Percentiles rank a stretch among this genome's conserved stretches.
phyloP scores from a whole-genome alignment of 2,113 vertebrate genomes.

The Oncorhynchus gorbuscha region DNA sequence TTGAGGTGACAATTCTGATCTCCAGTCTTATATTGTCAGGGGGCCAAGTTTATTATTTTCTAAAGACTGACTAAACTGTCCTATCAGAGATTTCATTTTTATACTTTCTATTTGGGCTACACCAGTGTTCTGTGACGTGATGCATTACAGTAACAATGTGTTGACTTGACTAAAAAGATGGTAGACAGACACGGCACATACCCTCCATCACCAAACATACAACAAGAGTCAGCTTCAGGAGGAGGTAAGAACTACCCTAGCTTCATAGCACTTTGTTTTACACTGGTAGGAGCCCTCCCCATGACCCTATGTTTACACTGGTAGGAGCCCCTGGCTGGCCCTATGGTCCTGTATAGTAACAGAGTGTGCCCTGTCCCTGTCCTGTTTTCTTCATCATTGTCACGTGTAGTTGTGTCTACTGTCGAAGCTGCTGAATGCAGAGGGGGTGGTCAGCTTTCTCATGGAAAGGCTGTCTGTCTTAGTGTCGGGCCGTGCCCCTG shows the following conservation, averaged over 20 bases:
- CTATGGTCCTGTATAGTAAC: conserved; percentile 40
- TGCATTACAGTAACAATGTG: conserved; percentile 58
- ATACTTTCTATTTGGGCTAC: too few species aligned
- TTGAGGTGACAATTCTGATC: not conserved
- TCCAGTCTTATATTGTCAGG: not conserved
- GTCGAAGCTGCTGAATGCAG: conserved; percentile 93
- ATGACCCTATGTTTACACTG: conserved; percentile 14
- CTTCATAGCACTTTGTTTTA: conserved; percentile 62
- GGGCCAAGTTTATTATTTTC: not conserved
- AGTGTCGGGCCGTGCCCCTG: conserved; percentile 85
- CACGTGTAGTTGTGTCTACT: conserved; percentile 91
- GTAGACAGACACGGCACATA: conserved; percentile 61
- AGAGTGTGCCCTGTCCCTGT: conserved; percentile 33
- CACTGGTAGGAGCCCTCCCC: not conserved
- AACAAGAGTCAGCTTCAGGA: conserved; percentile 62
- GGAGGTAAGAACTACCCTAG: conserved; percentile 64
- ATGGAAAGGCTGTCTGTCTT: conserved; percentile 89
- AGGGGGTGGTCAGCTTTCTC: conserved; percentile 88
- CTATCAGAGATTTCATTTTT: not conserved
- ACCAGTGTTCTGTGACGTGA: conserved; percentile 23
- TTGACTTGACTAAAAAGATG: conserved; percentile 39
- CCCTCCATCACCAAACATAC: conserved; percentile 61
- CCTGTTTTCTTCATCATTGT: conserved; percentile 51
- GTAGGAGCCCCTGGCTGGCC: conserved; percentile 30
- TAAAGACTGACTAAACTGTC: not conserved